phyloP scores from a whole-genome alignment of 2,797 vertebrate species.

The Acanthiza pusilla region DNA sequence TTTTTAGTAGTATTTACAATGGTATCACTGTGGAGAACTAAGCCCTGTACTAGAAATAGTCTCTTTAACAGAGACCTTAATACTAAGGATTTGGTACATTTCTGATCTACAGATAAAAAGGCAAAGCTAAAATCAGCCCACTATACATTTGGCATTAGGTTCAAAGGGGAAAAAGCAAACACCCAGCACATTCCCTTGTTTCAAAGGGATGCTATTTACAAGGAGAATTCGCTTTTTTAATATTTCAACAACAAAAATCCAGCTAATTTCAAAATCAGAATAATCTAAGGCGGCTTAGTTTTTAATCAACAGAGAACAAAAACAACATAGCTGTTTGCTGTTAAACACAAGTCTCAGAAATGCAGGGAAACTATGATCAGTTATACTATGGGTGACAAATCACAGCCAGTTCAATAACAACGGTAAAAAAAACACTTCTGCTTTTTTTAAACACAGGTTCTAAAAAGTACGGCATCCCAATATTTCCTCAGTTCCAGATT shows the following conservation, averaged over 20 bases:
- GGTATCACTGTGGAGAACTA: slow-evolving; percentile 44
- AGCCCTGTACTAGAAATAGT: slow-evolving; percentile 27
- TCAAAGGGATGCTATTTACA: slow-evolving; percentile 58
- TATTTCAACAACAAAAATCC: slow-evolving; percentile 52
- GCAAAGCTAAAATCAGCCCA: slow-evolving; percentile 21
- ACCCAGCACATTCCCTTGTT: neutral
- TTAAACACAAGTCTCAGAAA: slow-evolving; percentile 61
- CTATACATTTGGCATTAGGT: neutral
- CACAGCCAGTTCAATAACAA: slow-evolving; percentile 51
- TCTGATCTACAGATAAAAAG: slow-evolving; percentile 37
- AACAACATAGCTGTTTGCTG: slow-evolving; percentile 55
- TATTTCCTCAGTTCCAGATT: slow-evolving; percentile 59
- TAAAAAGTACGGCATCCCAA: slow-evolving; percentile 63
- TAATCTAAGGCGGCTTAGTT: slow-evolving; percentile 52
- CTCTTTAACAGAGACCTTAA: slow-evolving; percentile 24
- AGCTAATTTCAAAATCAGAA: slow-evolving; percentile 55
- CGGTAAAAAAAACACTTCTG: slow-evolving; percentile 29
- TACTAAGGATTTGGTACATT: neutral
- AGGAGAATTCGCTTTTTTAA: slow-evolving; percentile 39
- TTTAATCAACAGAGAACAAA: slow-evolving; percentile 56
- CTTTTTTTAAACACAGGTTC: slow-evolving; percentile 55
- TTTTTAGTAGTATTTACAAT: slow-evolving; percentile 40
- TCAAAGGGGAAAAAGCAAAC: slow-evolving; percentile 27
- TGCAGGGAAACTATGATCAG: slow-evolving; percentile 60
- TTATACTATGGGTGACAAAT: slow-evolving; percentile 45